These are phyloP conservation scores for Elephas maximus DNA, from an alignment of 2,113 vertebrate genomes.

Conservation along the genomic window DNA sequence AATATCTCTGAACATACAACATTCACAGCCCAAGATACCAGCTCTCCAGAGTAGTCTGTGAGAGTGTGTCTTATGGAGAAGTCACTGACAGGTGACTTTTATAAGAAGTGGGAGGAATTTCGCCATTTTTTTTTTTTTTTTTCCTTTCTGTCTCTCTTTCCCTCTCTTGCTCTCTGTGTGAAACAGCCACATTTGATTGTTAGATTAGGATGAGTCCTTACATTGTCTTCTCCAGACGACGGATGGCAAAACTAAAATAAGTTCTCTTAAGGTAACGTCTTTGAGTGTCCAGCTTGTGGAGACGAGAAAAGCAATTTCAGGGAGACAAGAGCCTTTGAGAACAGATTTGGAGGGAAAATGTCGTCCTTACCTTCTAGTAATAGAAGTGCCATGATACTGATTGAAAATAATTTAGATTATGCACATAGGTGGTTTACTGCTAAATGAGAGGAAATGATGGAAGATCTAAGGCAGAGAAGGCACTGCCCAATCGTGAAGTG, in stretches of 20 bases:
- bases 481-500: background rate
- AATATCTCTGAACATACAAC: background rate
- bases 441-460: constrained; percentile 4
- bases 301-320: constrained; percentile 82
- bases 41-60: background rate
- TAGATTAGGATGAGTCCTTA: constrained; percentile 45
- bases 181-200: constrained; percentile 13
- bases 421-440: background rate
- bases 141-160: background rate
- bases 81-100: background rate
- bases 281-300: constrained; percentile 80
- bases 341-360: constrained; percentile 80
- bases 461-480: background rate
- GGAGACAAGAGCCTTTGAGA: constrained; percentile 74
- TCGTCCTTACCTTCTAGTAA: constrained; percentile 70
- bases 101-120: background rate
- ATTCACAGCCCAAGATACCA: background rate
- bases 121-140: background rate
- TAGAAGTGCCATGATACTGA: constrained; percentile 67
- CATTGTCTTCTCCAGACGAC: constrained; percentile 58
- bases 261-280: constrained; percentile 67
- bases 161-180: background rate
- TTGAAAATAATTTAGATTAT: constrained; percentile 62
- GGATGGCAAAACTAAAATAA: constrained; percentile 78
- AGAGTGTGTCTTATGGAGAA: background rate